Base-by-base conservation (phyloP, 2,113 vertebrate species). In the Ctenomys sociabilis region DNA sequence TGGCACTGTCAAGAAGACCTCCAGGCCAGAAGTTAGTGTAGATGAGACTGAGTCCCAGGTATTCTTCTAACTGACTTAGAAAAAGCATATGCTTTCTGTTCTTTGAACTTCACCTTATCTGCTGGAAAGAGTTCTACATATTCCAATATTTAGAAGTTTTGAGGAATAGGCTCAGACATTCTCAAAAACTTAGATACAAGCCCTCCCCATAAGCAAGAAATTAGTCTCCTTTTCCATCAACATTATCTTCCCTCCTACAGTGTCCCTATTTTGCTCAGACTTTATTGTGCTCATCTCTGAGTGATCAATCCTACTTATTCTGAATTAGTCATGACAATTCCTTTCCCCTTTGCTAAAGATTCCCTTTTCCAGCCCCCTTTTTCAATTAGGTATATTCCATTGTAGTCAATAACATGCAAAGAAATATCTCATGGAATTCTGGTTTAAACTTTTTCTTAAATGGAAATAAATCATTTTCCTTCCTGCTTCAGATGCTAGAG, bases 91-190 rank as follows among this genome's bases (percentile, higher is more conserved):
- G 35, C 10, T 45, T 63, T 80, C 52, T 85, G 35, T n/a, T 81
- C 24, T 32, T n/a, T 72, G 35, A 12, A 24, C 11, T 30, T 90
- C 73, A 13, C 30, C 85, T 94, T 94, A 81, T 52, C 85, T 49
- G 22, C 61, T 40, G 87, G 81, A 96, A 26, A 83, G 3, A 82
- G 49, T 92, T 94, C 96, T 21, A 80, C 45, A 86, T 87, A 85
- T 73, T 90, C 66, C 85, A 63, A 81, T 88, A 84, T 85, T 90
- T 59, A 54, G 17, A 17, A 57, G 7, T 32, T 72, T 45, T 43
- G 54, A 52, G 54, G 37, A 4, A 57, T 28, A 85, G 61, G 21
- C 24, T 92, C 12, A 86, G 37, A 26, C 17, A 45, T 43, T 68
- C 86, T 49, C 32, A 83, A 93, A 83, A 22, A 92, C 37, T 57